phyloP scores from a whole-genome alignment of 2,888 invertebrate species.

The Xanthorhoe designata region DNA sequence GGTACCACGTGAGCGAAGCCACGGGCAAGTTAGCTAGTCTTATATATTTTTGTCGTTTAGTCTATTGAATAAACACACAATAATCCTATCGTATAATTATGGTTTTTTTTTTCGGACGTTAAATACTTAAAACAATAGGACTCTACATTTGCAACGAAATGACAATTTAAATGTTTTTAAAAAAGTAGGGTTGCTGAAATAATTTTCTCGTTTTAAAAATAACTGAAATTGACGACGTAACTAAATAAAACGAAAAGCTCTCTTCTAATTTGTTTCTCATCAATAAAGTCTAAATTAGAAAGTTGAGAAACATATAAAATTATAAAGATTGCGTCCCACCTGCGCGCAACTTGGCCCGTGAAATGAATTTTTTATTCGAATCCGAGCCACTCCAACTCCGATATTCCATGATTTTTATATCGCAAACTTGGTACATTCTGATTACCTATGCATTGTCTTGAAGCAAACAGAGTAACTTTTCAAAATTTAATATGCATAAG shows the following conservation, averaged over 20 bases:
- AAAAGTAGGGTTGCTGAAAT: background rate
- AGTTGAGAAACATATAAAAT: conserved; percentile 26
- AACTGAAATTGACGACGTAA: background rate
- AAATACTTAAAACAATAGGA: too few species aligned
- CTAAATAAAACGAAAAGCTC: background rate
- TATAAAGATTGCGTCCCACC: conserved; percentile 55
- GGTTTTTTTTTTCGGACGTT: too few species aligned
- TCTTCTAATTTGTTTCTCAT: conserved; percentile 5
- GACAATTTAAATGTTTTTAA: too few species aligned
- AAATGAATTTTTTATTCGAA: conserved; percentile 81
- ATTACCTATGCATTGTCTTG: conserved; percentile 76
- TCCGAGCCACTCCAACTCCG: conserved; percentile 53
- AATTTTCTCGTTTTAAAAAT: background rate
- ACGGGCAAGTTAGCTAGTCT: too few species aligned
- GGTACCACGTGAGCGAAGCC: too few species aligned
- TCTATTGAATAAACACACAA: too few species aligned
- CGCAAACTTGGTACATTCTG: conserved; percentile 70
- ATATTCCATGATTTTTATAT: conserved; percentile 80
- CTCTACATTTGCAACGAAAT: too few species aligned
- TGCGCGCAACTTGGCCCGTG: conserved; percentile 60
- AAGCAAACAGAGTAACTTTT: conserved; percentile 32
- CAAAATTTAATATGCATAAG: too few species aligned
- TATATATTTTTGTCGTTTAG: too few species aligned
- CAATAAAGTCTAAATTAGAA: conserved; percentile 33
- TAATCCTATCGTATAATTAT: too few species aligned